Evolutionary conservation across 2,888 invertebrate genomes (phyloP), one percentile per base, ranked within the genome.

Genomic region (Erebia ligea): DNA sequence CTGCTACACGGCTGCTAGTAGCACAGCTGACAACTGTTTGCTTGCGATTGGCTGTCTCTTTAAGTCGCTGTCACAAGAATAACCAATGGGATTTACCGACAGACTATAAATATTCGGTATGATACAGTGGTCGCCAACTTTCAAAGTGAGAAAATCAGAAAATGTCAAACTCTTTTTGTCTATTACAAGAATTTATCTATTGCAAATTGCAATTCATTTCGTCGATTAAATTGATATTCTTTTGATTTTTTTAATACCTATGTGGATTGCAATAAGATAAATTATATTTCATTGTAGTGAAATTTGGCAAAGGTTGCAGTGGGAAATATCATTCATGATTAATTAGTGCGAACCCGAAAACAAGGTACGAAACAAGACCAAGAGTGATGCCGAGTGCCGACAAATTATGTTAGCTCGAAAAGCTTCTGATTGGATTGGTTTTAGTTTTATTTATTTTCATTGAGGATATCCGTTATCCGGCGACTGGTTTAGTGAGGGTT

Each of bases 401-500:
- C 68, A 62, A 70, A 71, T 70, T 61, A 69, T 69, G 54, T 71
- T 66, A 71, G 62, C 62, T 67, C 67, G 48, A 56, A 56, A 56
- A 67, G 62, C 67, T 68, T 62, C 40, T 15, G 40, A 54, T 40
- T 42, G 62, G 57, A 74, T 70, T 56, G 56, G 67, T 52, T 70
- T 57, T 40, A 63, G 67, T 72, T 78, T 75, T 76, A 76, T 75
- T 74, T 75, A 72, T 67, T 79, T 80, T 79, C 84, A 90, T 82
- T 90, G 84, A 91, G 90, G 90, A 91, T 89, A 85, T 92, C 91
- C 90, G 86, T 81, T 84, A 84, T 89, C 87, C 88, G 87, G 86
- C 81, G 76, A 70, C 76, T 61, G 13, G 13, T 50, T 63, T 66
- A 61, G 63, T 67, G 42, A 50, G 45, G 13, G 13, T 50, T 63